Percentiles rank a stretch among this genome's conserved stretches.
phyloP scores from a whole-genome alignment of 2,888 invertebrate species.

The Euspilapteryx auroguttella region DNA sequence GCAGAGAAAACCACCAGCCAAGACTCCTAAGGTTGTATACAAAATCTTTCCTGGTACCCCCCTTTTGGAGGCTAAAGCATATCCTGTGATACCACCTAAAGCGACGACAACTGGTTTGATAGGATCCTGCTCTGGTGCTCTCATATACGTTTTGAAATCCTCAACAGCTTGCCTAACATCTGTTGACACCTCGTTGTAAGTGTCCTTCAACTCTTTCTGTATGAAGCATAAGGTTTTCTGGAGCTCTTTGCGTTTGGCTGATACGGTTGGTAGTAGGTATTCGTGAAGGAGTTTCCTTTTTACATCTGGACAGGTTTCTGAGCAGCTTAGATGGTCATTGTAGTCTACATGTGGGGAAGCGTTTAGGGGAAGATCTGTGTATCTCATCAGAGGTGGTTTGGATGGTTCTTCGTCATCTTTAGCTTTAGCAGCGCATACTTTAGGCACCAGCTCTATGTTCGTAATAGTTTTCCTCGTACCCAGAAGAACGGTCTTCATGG shows the following conservation, averaged over 20 bases:
- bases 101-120: conserved; percentile 16
- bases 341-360: conserved; percentile 25
- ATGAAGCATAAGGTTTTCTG: conserved; percentile 8
- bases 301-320: conserved; percentile 15
- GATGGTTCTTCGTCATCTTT: conserved; percentile 3
- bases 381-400: conserved; percentile 23
- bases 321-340: conserved; percentile 17
- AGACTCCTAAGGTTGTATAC: conserved; percentile 15
- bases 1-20: conserved; percentile 21
- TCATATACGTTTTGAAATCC: conserved; percentile 17
- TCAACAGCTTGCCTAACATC: conserved; percentile 10
- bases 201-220: conserved; percentile 7
- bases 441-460: conserved; percentile 19
- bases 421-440: conserved; percentile 15
- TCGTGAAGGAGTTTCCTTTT: conserved; percentile 20
- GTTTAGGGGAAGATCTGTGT: conserved; percentile 29
- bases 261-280: conserved; percentile 20
- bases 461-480: conserved; percentile 11
- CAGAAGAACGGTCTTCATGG: conserved; percentile 15
- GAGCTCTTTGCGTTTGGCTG: conserved; percentile 10
- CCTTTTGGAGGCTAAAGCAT: conserved; percentile 10
- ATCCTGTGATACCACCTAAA: conserved; percentile 15
- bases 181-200: conserved; percentile 8
- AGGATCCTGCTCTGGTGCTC: conserved; percentile 16
- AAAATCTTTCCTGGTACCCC: conserved; percentile 14